Base-by-base conservation (phyloP, 2,797 vertebrate genomes). In the Craterocephalus amniculus region DNA sequence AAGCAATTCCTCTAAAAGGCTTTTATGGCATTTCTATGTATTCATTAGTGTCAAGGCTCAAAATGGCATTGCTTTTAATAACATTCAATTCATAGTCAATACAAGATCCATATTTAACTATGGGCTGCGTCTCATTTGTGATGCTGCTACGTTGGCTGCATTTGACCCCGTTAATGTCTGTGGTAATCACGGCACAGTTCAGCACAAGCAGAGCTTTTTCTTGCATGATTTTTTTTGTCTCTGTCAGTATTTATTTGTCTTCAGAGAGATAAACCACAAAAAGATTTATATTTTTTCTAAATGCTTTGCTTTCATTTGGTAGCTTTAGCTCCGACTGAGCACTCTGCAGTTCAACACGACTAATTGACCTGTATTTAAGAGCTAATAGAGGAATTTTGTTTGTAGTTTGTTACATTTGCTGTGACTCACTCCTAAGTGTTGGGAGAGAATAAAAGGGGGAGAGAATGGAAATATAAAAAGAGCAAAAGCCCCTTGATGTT, bases 301-400 rank as follows among this genome's bases (percentile, higher is more conserved):
- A 58, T 63, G 74, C 72, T 78, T 59, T 63, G 58, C 74, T 88
- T 89, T 85, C 83, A 87, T 90, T 82, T 87, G 45, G 34, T 13
- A 65, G 77, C 69, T 64, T 78, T 83, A 58, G 69, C 87, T 86
- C 70, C 74, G 80, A 78, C 75, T 81, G 79, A 83, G 81, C 71
- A 85, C 67, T 76, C 82, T 55, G 81, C 68, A 40, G 74, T 78
- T 69, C 76, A 83, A 67, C 70, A 63, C 63, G 74, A 58, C 71
- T 87, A 90, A 91, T 76, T 90, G 83, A 91, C 87, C 87, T 70
- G 75, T 79, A 78, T 83, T 63, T 80, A 62, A 86, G 79, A 82
- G 76, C 76, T 83, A 87, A 88, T 84, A 81, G 82, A 73, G 70
- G 79, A 83, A 80, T 82, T 70, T 82, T 78, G 71, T 60, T 69